Evolutionary conservation across 2,888 invertebrate genomes (phyloP), one percentile per base, ranked within the genome.

Genomic region (Leptopilina syphax): DNA sequence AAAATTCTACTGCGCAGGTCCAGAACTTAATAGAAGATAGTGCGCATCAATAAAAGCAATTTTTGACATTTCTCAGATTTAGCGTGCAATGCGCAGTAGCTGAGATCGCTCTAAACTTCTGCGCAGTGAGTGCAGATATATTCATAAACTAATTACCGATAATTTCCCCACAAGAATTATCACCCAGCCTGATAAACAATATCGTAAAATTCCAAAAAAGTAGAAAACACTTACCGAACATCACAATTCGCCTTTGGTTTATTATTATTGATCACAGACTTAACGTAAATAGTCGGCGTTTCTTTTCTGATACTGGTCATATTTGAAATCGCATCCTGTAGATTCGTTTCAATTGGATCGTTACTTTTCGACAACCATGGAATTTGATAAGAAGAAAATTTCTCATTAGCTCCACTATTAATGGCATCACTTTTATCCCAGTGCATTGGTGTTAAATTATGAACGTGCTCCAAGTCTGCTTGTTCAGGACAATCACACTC

Each of bases 201-300:
- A 9, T 10, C 50, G 8, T 12, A 10, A 1, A 50, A 50, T 50
- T 50, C 10, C 9, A 1, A 50, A 50, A 10, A 47, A 47, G 1
- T 5, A 77, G 13, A 12, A 44, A 24, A 44, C 7, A 60, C 78
- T 86, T 85, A 92, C 92, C 92, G 94, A 77, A 96, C 93, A 85
- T 95, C 95, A 81, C 95, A 94, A 91, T 96, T 97, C 27, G 94
- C 94, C 73, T 94, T 92, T 78, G 94, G 93, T 81, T 92, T 93
- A 0, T 94, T 94, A 70, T 95, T 94, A 88, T 96, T 96, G 85
- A 93, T 93, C 76, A 96, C 94, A 3, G 95, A 94, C 86, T 95
- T 95, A 86, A 96, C 94, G 87, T 96, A 96, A 86, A 97, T 94
- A 4, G 96, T 94, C 0, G 96, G 96, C 0, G 95, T 95, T 80